These are phyloP conservation scores for Podocnemis expansa DNA, from an alignment of 2,113 vertebrate species.

Conservation along the genomic window DNA sequence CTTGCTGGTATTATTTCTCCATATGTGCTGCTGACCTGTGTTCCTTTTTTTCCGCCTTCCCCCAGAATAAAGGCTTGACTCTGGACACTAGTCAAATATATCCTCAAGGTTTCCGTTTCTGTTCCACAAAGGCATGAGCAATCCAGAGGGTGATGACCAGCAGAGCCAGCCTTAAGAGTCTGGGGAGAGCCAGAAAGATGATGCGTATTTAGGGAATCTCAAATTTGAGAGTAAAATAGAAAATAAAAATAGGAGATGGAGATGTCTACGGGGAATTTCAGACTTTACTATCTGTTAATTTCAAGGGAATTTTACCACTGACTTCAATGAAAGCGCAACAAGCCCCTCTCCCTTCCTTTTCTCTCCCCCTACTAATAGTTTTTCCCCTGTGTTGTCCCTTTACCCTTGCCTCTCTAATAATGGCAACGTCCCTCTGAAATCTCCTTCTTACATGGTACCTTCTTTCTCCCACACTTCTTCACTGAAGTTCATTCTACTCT, in stretches of 20 bases:
- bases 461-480: background rate
- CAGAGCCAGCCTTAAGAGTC: background rate
- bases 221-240: background rate
- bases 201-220: fast-evolving
- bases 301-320: background rate
- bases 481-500: background rate
- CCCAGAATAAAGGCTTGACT: conserved; percentile 2
- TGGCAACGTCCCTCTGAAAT: background rate
- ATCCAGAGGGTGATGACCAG: background rate
- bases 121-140: conserved; percentile 27
- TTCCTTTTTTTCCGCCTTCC: conserved; percentile 3
- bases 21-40: conserved; percentile 31
- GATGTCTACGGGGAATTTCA: background rate
- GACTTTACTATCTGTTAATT: background rate
- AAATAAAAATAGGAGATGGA: background rate
- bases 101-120: conserved; percentile 14
- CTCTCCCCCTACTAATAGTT: background rate
- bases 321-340: background rate
- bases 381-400: background rate
- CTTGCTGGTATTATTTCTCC: conserved; percentile 37
- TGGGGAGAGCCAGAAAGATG: background rate
- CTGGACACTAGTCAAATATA: conserved; percentile 22
- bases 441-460: background rate
- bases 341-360: background rate
- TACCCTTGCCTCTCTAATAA: background rate